These are phyloP conservation scores for Helicoverpa zea DNA, from an alignment of 1,140 invertebrate species.

Conservation along the genomic window DNA sequence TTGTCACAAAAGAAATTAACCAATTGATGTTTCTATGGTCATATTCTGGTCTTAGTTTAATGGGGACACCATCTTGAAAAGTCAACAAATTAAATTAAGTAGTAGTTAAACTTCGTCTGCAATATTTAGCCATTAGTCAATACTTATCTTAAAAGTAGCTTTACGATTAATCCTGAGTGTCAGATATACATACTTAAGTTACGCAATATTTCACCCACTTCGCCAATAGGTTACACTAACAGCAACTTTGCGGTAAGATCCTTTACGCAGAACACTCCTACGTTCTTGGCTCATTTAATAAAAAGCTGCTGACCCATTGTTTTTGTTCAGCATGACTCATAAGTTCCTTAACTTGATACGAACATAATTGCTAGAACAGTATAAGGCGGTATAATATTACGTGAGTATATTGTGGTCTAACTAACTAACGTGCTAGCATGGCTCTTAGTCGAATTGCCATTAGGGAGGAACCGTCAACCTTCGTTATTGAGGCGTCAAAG, in stretches of 20 bases:
- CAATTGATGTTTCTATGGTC: background rate
- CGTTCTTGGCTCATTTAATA: background rate
- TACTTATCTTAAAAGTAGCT: background rate
- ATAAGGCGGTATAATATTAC: slow-evolving; percentile 15
- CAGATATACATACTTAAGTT: background rate
- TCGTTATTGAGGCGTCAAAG: slow-evolving; percentile 40
- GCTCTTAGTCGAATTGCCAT: slow-evolving; percentile 37
- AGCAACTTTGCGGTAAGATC: background rate
- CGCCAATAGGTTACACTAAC: background rate
- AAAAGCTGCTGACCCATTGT: slow-evolving; percentile 24
- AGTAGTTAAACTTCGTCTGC: too few species aligned
- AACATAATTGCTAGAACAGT: background rate
- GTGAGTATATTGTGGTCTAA: slow-evolving; percentile 3
- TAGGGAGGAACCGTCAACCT: slow-evolving; percentile 37
- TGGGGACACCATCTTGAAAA: too few species aligned
- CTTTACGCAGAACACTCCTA: background rate
- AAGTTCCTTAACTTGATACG: slow-evolving; percentile 1
- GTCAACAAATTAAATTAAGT: too few species aligned
- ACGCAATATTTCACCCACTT: background rate
- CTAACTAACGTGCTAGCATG: slow-evolving; percentile 21
- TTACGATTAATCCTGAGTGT: background rate
- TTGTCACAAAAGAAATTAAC: background rate
- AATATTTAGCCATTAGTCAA: too few species aligned
- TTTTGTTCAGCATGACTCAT: slow-evolving; percentile 21
- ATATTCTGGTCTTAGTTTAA: too few species aligned